Evolutionary conservation across 2,113 vertebrate genomes (phyloP), one percentile per base, ranked within the genome.

Genomic region (Gracilinanus agilis): DNA sequence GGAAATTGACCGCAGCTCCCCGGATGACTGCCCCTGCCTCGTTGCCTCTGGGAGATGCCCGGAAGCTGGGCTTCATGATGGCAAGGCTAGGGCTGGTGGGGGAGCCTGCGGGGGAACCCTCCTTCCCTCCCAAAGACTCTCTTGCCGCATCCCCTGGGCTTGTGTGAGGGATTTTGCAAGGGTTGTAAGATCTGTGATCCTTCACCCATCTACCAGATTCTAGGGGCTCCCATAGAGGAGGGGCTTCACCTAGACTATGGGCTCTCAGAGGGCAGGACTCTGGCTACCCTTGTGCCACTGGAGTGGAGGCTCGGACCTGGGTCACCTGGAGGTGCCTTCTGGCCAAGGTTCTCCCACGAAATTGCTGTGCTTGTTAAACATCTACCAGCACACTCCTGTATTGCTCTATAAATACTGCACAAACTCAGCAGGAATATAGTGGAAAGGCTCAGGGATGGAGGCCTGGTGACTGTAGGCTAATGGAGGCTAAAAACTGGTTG

Each of bases 1-100:
- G 96, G 95, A 97, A 97, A 98, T 98, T 97, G 93, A 88, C 97
- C 95, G 94, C 90, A 91, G 94, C 90, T 91, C 91, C 90, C 93
- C 92, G 92, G 96, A 96, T 95, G 24, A 89, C 23, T 49, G 10
- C 19, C 55, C 55, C 53, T 0, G 11, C 88, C 88, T 89, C 88
- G 49, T 3, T 53, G 27, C 24, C 25, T 53, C 44, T 53, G 88
- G 49, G 88, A 89, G 88, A 89, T 53, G 24, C 44, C 61, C 61
- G 6, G 29, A 13, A 49, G 24, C 23, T 89, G 88, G 44, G 27
- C 12, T 16, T 53, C 88, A 89, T 9, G n/a, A 23, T 27, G 88
- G 23, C 40, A 49, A 89, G 88, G 88, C 11, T 53, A 24, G 10
- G 88, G 24, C 24, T 40, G 67, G 34, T 34, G 13, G 25, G 56